Percentiles rank a stretch among this genome's conserved stretches.
Conservation (phyloP, 1,140 invertebrate genomes). For the Drosophila kikkawai region DNA sequence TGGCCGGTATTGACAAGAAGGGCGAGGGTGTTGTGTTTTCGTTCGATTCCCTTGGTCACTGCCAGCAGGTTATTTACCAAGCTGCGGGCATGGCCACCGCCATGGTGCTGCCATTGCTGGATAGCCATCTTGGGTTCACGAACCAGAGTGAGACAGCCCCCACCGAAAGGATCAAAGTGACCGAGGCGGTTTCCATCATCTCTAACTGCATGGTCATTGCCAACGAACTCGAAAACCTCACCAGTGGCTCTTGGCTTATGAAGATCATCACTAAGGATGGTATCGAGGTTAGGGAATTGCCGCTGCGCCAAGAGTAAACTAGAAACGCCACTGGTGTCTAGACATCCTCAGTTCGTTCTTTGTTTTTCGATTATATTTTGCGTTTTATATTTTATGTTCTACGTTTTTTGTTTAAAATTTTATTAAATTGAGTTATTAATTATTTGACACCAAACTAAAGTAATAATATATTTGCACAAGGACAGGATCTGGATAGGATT, state of each 20-base stretch:
- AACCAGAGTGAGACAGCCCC: conserved; percentile 92
- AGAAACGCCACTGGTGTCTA: not conserved
- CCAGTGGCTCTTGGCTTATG: conserved; percentile 96
- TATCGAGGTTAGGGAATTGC: conserved; percentile 89
- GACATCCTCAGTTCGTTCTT: not conserved
- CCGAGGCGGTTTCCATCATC: conserved; percentile 91
- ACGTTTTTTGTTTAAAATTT: not conserved
- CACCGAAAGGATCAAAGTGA: conserved; percentile 87
- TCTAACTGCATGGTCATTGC: conserved; percentile 97
- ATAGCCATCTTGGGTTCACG: conserved; percentile 95
- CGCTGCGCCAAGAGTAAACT: conserved; percentile 92
- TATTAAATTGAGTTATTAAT: not conserved
- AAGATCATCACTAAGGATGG: conserved; percentile 96
- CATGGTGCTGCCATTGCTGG: conserved; percentile 93
- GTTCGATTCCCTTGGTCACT: conserved; percentile 98
- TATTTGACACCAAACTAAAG: no score
- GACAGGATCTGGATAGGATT: not conserved
- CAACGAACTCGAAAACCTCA: conserved; percentile 98
- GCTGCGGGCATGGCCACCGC: conserved; percentile 94
- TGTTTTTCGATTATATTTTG: not conserved
- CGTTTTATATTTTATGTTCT: not conserved
- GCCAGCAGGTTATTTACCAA: conserved; percentile 91
- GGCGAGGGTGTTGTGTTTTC: conserved; percentile 97
- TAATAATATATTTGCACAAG: no score
- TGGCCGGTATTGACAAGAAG: conserved; percentile 94